Evolutionary conservation across 2,797 vertebrate genomes (phyloP).

Genomic region (Sebastes elongatus): DNA sequence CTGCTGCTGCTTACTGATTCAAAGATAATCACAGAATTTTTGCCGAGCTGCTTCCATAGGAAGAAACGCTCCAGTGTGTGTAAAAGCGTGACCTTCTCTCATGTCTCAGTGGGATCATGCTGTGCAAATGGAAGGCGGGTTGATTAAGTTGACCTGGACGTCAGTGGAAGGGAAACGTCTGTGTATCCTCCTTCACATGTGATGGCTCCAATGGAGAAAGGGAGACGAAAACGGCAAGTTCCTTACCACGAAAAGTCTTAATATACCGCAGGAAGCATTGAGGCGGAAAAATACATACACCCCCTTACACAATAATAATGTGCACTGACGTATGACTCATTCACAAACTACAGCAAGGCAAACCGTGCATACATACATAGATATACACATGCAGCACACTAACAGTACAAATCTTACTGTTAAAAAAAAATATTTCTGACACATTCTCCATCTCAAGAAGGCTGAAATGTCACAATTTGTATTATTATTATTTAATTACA

Average conservation of each 20-base stretch:
- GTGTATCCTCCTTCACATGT: slow-evolving; percentile 37
- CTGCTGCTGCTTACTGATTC: slow-evolving; percentile 22
- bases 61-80: slow-evolving; percentile 20
- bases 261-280: not conserved
- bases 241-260: not conserved
- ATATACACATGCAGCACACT: not conserved
- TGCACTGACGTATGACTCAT: not conserved
- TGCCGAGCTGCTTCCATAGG: not conserved
- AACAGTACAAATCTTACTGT: not conserved
- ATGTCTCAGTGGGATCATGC: slow-evolving; percentile 36
- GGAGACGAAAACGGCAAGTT: not conserved
- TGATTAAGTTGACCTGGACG: slow-evolving; percentile 69
- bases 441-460: not conserved
- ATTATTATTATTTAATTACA: too few species aligned
- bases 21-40: slow-evolving; percentile 17
- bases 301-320: not conserved
- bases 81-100: slow-evolving; percentile 58
- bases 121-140: slow-evolving; percentile 64
- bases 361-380: not conserved
- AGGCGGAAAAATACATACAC: not conserved
- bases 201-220: slow-evolving; percentile 24
- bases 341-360: slow-evolving; percentile 5
- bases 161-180: slow-evolving; percentile 36
- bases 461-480: slow-evolving; percentile 7
- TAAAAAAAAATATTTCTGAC: not conserved